Conservation (phyloP, 1,140 invertebrate genomes). For the Bombus impatiens region DNA sequence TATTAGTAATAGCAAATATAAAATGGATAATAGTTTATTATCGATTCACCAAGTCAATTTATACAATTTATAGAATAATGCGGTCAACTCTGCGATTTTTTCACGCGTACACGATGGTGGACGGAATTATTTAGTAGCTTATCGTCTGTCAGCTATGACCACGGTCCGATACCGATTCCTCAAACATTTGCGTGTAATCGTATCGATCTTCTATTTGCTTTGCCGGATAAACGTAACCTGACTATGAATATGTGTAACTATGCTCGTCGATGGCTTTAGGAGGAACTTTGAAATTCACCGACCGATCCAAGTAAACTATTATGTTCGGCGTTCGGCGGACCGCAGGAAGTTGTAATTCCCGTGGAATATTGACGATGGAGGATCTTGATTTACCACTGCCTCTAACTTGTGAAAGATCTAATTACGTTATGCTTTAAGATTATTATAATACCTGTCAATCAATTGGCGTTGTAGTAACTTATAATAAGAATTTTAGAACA, state of each 20-base stretch:
- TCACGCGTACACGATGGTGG: neutral
- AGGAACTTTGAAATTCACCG: constrained; percentile 12
- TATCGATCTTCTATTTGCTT: constrained; percentile 31
- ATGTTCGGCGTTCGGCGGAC: neutral
- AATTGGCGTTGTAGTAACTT: too few relatives aligned
- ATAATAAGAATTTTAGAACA: too few relatives aligned
- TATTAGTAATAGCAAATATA: too few relatives aligned
- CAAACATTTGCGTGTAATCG: constrained; percentile 33
- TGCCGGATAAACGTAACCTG: neutral
- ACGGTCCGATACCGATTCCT: neutral
- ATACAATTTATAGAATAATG: neutral
- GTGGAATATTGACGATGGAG: neutral
- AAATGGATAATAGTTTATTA: too few relatives aligned
- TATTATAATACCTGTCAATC: too few relatives aligned
- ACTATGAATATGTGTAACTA: neutral
- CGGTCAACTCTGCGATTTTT: neutral
- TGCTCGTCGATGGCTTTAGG: neutral
- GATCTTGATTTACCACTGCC: neutral
- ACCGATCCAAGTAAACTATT: constrained; percentile 18
- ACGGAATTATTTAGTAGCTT: constrained; percentile 12
- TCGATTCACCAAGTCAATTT: neutral
- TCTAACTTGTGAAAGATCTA: neutral
- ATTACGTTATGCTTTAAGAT: too few relatives aligned
- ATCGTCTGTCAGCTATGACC: constrained; percentile 15
- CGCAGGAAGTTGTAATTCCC: neutral